A percentile compares a stretch with the other conserved stretches of the same genome.
Conservation (phyloP, 2,113 vertebrate genomes). For the Syrmaticus mikado region DNA sequence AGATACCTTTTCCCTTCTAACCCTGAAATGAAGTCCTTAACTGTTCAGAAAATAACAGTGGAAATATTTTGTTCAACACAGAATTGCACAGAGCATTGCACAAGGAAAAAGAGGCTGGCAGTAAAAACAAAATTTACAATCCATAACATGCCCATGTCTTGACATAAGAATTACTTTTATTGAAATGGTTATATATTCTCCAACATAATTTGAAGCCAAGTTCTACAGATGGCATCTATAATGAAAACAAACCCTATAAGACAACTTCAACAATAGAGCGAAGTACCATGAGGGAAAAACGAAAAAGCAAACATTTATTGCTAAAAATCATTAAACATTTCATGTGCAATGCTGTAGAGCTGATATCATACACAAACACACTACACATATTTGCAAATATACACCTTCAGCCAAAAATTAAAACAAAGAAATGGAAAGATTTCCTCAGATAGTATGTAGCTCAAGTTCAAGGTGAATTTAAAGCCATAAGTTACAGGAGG, state of each 20-base stretch:
- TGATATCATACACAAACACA: neutral
- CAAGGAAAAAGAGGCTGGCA: constrained; percentile 17
- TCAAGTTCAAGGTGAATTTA: constrained; percentile 41
- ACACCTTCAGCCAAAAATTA: neutral
- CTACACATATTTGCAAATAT: neutral
- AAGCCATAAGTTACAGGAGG: constrained; percentile 17
- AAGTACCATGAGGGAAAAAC: neutral
- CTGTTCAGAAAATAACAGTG: neutral
- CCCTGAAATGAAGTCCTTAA: neutral
- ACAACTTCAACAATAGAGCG: neutral
- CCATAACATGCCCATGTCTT: neutral
- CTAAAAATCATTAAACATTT: neutral
- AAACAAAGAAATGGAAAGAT: neutral
- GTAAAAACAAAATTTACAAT: constrained; percentile 44
- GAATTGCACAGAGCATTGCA: neutral
- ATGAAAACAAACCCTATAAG: constrained; percentile 15
- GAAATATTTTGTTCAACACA: neutral
- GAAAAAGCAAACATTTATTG: neutral
- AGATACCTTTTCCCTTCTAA: neutral
- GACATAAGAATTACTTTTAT: constrained; percentile 37
- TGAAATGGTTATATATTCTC: constrained; percentile 29
- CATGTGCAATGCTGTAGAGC: neutral
- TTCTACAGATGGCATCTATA: constrained; percentile 9
- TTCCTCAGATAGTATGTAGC: neutral
- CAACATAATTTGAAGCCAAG: neutral